These are phyloP conservation scores for Knipowitschia caucasica DNA, from an alignment of 2,797 vertebrate genomes.

Conservation along the genomic window DNA sequence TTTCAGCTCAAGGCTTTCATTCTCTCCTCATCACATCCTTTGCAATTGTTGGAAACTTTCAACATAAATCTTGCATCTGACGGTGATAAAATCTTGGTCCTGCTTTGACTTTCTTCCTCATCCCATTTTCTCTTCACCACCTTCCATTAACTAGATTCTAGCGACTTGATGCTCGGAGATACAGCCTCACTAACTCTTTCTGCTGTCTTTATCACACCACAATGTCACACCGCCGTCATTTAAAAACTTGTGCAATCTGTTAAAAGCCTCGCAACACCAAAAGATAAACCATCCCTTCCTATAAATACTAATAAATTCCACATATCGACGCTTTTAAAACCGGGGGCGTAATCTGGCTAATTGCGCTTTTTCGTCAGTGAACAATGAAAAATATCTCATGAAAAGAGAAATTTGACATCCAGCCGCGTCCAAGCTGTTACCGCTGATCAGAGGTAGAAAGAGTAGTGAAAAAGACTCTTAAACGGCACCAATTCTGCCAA, in stretches of 20 bases:
- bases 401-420: neutral
- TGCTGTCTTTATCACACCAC: conserved; percentile 4
- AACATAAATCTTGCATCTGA: too few relatives aligned
- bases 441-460: too few relatives aligned
- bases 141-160: neutral
- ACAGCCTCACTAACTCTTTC: neutral
- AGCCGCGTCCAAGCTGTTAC: conserved; percentile 11
- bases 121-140: neutral
- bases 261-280: conserved; percentile 34
- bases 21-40: too few relatives aligned
- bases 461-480: too few relatives aligned
- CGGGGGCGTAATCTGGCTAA: conserved; percentile 41
- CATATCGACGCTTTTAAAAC: conserved; percentile 35
- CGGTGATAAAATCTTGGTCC: neutral
- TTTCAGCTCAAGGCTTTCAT: too few relatives aligned
- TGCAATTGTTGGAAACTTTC: too few relatives aligned
- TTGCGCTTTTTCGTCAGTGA: conserved; percentile 34
- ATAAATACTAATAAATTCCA: conserved; percentile 46
- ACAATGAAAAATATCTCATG: conserved; percentile 16
- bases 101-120: neutral
- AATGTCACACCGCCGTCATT: neutral
- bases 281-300: conserved; percentile 16
- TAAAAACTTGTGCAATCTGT: conserved; percentile 26
- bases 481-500: too few relatives aligned
- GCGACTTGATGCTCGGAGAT: neutral